These are phyloP conservation scores for Oxystoma pomonae DNA, from an alignment of 2,888 invertebrate genomes.

Conservation along the genomic window DNA sequence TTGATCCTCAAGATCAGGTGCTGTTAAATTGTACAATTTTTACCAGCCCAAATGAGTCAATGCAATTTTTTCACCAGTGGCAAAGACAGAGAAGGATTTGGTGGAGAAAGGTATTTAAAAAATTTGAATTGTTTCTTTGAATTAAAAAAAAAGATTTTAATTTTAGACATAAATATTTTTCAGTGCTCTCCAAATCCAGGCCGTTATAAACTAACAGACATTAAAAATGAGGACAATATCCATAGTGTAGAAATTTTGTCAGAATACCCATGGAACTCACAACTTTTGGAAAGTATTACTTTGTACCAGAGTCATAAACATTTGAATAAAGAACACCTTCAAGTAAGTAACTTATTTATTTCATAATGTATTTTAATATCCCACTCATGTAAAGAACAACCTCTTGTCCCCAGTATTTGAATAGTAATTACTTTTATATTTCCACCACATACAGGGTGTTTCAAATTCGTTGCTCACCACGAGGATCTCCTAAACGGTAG, in stretches of 20 bases:
- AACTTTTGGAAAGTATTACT: conserved; percentile 61
- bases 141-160: not conserved
- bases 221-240: conserved; percentile 46
- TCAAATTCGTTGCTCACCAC: too few relatives aligned
- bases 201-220: conserved; percentile 61
- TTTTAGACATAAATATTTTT: not conserved
- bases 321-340: conserved; percentile 30
- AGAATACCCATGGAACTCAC: conserved; percentile 58
- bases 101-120: conserved; percentile 67
- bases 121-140: too few relatives aligned
- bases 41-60: conserved; percentile 50
- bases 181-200: conserved; percentile 70
- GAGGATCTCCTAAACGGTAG: too few relatives aligned
- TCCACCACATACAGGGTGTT: too few relatives aligned
- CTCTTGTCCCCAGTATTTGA: too few relatives aligned
- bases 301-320: conserved; percentile 35
- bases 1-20: conserved; percentile 26
- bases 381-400: too few relatives aligned
- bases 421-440: too few relatives aligned
- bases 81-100: conserved; percentile 76
- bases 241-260: conserved; percentile 61
- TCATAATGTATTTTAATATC: too few relatives aligned
- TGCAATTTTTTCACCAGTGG: conserved; percentile 68
- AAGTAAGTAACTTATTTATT: too few relatives aligned
- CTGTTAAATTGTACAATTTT: conserved; percentile 47